Base-by-base conservation (phyloP, 2,797 vertebrate genomes). In the Enoplosus armatus region DNA sequence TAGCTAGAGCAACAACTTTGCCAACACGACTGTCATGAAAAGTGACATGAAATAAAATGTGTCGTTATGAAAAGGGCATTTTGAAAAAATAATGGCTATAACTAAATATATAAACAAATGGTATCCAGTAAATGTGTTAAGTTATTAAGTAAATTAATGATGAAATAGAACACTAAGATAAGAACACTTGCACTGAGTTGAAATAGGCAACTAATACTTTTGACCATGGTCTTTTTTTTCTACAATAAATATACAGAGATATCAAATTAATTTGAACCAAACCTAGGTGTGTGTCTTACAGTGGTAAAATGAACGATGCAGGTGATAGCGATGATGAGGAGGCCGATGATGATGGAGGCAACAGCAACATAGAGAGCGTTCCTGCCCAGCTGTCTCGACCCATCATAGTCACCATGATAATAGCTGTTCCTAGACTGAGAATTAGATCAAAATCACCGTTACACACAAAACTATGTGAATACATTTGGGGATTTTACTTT, bases 361-460 rank as follows among this genome's bases (percentile, higher is more conserved):
- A 97, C 76, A 29, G 96, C 94, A 0, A 98, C 95, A 64, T 95
- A 94, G 59, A 97, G 94, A 0, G 98, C 98, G 1, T 95, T 97
- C 85, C 90, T 95, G 75, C 96, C 97, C 76, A 99, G 94, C 22
- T 94, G 90, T 84, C 82, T 92, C 60, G 97, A 96, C 54, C 97
- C 97, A 1, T 98, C 97, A 0, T 97, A 91, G 81, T 98, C 97
- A 6, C 97, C 97, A 0, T 89, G 87, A 22, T 95, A 96, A 54
- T 98, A 97, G 84, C 97, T 98, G 90, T 95, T 96, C 84, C 96
- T 94, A 69, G 97, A 97, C 98, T 98, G 92, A 56, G 3, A 72
- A 64, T 11, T 60, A 73, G 45, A n/a, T n/a, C n/a, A n/a, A 85
- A 62, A 56, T 24, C 43, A 33, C 26, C 18, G 27, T 71, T 53